phyloP scores from a whole-genome alignment of 2,888 invertebrate genomes.

The Eupithecia pulchellata region DNA sequence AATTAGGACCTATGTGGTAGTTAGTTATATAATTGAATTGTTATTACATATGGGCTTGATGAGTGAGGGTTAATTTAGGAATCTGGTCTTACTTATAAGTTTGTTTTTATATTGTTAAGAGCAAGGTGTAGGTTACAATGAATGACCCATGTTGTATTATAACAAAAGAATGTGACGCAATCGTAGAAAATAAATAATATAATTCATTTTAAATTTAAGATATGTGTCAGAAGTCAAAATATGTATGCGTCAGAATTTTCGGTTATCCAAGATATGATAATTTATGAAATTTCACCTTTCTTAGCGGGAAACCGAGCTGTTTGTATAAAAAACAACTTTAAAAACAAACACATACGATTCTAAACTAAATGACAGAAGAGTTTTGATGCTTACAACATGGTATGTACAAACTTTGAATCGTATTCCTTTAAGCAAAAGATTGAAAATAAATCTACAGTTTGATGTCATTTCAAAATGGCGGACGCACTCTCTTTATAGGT shows the following conservation, averaged over 20 bases:
- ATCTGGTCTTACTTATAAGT: too few relatives aligned
- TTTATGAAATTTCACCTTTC: conserved; percentile 21
- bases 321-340: conserved; percentile 10
- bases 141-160: not conserved
- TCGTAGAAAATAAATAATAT: not conserved
- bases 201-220: conserved; percentile 25
- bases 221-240: conserved; percentile 37
- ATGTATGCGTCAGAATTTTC: conserved; percentile 34
- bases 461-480: conserved; percentile 23
- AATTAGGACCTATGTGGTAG: too few relatives aligned
- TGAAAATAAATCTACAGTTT: not conserved
- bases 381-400: not conserved
- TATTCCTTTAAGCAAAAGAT: not conserved
- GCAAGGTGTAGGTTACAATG: too few relatives aligned
- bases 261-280: conserved; percentile 31
- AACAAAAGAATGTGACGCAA: not conserved
- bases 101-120: too few relatives aligned
- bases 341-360: not conserved
- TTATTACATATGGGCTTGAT: too few relatives aligned
- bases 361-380: not conserved
- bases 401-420: not conserved
- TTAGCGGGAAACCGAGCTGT: conserved; percentile 18
- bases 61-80: too few relatives aligned
- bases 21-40: too few relatives aligned
- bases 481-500: conserved; percentile 17